phyloP scores from a whole-genome alignment of 2,888 invertebrate genomes.

The Tipula vernalis region DNA sequence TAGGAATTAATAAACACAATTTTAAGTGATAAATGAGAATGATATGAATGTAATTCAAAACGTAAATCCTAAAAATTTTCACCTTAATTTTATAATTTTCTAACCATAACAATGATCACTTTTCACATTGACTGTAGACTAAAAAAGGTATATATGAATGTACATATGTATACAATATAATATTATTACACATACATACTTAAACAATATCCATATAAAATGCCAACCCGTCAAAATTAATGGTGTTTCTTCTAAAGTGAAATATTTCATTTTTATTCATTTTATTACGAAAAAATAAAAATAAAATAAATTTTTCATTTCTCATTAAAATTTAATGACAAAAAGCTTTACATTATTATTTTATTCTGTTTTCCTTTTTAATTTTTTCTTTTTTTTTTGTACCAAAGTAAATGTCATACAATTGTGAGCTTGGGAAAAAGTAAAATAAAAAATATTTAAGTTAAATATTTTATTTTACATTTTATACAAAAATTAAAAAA shows the following conservation, averaged over 20 bases:
- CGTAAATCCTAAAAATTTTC: background rate
- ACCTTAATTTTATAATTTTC: background rate
- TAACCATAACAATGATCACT: background rate
- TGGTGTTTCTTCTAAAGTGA: background rate
- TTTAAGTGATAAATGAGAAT: background rate
- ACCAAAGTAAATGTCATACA: background rate
- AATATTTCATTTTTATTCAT: background rate
- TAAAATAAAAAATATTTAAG: background rate
- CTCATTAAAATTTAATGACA: background rate
- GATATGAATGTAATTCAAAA: background rate
- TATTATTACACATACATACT: background rate
- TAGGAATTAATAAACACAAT: background rate
- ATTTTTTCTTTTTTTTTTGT: background rate
- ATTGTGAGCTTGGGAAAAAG: background rate
- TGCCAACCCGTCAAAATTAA: background rate
- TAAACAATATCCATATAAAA: background rate
- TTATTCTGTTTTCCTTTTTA: background rate
- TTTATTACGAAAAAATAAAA: background rate
- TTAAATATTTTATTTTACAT: background rate
- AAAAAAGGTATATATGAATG: background rate
- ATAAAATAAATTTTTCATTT: background rate
- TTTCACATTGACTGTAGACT: background rate
- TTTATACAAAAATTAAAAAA: background rate
- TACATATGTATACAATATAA: background rate
- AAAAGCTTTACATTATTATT: conserved; percentile 4